A percentile compares a stretch with the other conserved stretches of the same genome.
Evolutionary conservation across 2,797 vertebrate genomes (phyloP).

Genomic region (Lagocephalus sceleratus): DNA sequence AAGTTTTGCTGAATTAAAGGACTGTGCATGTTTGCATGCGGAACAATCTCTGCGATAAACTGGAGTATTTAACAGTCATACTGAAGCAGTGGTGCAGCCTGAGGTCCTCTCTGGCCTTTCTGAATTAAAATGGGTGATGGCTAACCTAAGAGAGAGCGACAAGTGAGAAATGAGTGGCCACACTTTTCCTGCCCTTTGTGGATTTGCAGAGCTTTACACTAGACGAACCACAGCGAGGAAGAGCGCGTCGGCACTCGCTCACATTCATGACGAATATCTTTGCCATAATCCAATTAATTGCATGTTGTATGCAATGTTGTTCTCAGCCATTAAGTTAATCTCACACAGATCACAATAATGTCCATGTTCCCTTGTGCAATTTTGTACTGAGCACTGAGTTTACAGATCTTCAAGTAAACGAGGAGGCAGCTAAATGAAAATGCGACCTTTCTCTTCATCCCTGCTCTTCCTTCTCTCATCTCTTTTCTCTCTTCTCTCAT

Average conservation of each 20-base stretch:
- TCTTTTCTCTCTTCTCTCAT: conserved; percentile 35
- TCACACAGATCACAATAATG: conserved; percentile 38
- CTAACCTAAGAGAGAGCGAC: conserved; percentile 35
- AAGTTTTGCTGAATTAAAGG: neutral
- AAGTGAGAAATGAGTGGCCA: conserved; percentile 51
- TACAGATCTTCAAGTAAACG: neutral
- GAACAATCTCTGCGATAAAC: conserved; percentile 17
- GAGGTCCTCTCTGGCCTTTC: conserved; percentile 16
- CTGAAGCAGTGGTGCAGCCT: conserved; percentile 5
- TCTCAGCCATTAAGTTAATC: conserved; percentile 64
- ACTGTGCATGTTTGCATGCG: conserved; percentile 5
- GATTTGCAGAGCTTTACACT: conserved; percentile 49
- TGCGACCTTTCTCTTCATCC: neutral
- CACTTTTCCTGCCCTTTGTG: conserved; percentile 19
- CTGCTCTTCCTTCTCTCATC: conserved; percentile 10
- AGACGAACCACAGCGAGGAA: conserved; percentile 37
- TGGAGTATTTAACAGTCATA: conserved; percentile 13
- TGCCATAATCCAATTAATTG: conserved; percentile 72
- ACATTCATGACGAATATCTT: conserved; percentile 73
- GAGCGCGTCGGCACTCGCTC: conserved; percentile 33
- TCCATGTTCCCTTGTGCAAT: conserved; percentile 10
- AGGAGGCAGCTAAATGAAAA: conserved; percentile 1
- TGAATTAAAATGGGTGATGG: conserved; percentile 30
- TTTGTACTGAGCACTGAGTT: neutral
- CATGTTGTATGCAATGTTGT: conserved; percentile 47